Evolutionary conservation across 2,888 invertebrate species (phyloP).

Genomic region (Strigamia transsilvanica): DNA sequence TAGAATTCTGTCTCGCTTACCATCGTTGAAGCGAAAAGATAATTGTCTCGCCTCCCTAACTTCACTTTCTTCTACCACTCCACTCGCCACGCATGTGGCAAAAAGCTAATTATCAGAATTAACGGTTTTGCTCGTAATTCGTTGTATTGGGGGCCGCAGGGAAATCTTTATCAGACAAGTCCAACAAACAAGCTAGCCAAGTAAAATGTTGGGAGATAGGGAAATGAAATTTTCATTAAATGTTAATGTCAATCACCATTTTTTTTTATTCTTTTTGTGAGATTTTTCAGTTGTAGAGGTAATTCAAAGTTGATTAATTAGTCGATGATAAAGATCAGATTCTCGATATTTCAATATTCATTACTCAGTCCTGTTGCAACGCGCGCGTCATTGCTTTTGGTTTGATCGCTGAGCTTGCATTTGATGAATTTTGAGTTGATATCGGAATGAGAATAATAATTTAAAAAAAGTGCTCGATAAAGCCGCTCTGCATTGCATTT

Average conservation of each 20-base stretch:
- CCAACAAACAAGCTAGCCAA: constrained; percentile 28
- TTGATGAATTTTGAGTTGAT: constrained; percentile 40
- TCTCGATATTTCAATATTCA: constrained; percentile 41
- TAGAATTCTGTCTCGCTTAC: constrained; percentile 49
- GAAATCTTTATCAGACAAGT: constrained; percentile 29
- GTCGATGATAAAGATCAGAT: constrained; percentile 8
- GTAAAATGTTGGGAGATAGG: not conserved
- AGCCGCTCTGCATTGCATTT: not conserved
- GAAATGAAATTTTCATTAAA: constrained; percentile 7
- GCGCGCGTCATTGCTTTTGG: not conserved
- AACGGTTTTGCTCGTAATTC: constrained; percentile 40
- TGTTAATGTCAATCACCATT: constrained; percentile 12
- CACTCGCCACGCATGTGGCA: constrained; percentile 45
- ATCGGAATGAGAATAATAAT: not conserved
- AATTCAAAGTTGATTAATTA: constrained; percentile 15
- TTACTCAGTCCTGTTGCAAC: not conserved
- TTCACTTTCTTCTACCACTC: constrained; percentile 42
- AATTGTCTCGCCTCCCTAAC: constrained; percentile 33
- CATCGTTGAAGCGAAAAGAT: constrained; percentile 46
- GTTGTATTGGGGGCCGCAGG: constrained; percentile 20
- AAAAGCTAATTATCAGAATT: constrained; percentile 48
- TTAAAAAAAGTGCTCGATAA: not conserved
- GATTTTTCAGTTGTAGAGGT: not conserved
- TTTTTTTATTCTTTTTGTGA: not conserved
- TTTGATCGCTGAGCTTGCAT: not conserved